A percentile compares a stretch with the other conserved stretches of the same genome.
Evolutionary conservation across 2,113 vertebrate species (phyloP).

Genomic region (Megaptera novaeangliae): DNA sequence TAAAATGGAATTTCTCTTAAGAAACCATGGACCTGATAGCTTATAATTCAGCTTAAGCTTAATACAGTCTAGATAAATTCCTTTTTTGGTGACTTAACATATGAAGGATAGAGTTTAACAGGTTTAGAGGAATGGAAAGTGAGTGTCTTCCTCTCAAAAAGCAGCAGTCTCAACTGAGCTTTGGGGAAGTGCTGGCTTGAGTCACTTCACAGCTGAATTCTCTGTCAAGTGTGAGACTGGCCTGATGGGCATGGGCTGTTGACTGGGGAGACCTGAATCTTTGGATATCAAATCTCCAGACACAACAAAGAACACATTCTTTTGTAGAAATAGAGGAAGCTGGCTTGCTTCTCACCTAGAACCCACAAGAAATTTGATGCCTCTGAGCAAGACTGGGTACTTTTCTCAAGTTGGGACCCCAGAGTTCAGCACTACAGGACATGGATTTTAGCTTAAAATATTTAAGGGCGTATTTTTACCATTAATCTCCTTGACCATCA

Average conservation of each 20-base stretch:
- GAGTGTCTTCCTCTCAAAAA: constrained; percentile 16
- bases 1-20: constrained; percentile 21
- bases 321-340: constrained; percentile 2
- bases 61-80: neutral
- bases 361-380: neutral
- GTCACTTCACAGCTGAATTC: neutral
- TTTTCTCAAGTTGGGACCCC: neutral
- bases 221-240: neutral
- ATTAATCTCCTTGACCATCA: neutral
- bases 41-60: neutral
- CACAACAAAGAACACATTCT: neutral
- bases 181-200: neutral
- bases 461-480: neutral
- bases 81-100: neutral
- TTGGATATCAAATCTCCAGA: neutral
- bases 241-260: neutral
- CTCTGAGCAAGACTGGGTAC: neutral
- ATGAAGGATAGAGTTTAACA: neutral
- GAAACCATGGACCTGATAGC: neutral
- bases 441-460: constrained; percentile 36
- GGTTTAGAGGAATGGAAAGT: neutral
- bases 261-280: neutral
- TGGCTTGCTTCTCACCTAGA: neutral
- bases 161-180: neutral
- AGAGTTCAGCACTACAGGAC: neutral